Conservation (phyloP, 2,113 vertebrate genomes). For the Charina bottae region DNA sequence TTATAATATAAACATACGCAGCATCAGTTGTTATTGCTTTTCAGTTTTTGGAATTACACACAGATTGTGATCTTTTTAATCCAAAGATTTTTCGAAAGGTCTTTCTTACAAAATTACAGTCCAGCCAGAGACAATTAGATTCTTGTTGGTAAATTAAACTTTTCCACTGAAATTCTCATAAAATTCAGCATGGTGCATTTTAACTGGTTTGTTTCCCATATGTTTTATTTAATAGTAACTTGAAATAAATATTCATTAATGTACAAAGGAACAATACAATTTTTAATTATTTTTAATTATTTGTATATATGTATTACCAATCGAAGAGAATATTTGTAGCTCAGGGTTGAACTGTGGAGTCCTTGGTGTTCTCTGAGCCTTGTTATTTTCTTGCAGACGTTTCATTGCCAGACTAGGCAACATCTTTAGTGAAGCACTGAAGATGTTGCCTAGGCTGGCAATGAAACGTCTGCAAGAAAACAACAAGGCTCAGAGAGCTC, state of each 20-base stretch:
- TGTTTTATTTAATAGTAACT: constrained; percentile 3
- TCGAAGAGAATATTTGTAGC: too few species aligned
- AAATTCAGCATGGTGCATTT: not conserved
- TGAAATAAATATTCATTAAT: not conserved
- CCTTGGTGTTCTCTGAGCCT: too few species aligned
- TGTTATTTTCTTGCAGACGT: too few species aligned
- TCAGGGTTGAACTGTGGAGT: too few species aligned
- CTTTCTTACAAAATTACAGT: constrained; percentile 1
- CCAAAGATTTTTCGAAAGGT: constrained; percentile 26
- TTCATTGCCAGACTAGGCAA: too few species aligned
- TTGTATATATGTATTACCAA: not conserved
- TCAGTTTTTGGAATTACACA: not conserved
- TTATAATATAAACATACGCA: constrained; percentile 35
- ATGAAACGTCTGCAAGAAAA: too few species aligned
- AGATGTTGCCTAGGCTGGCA: too few species aligned
- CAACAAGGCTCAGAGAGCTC: too few species aligned
- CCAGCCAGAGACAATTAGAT: not conserved
- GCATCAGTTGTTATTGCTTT: not conserved
- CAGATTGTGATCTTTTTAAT: constrained; percentile 20
- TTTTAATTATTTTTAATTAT: not conserved
- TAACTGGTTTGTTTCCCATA: not conserved
- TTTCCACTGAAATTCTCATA: not conserved
- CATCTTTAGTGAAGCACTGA: too few species aligned
- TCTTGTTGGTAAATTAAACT: constrained; percentile 1
- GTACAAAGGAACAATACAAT: constrained; percentile 18